Conservation (phyloP, 2,888 invertebrate genomes). For the Drosophila hamatofila region DNA sequence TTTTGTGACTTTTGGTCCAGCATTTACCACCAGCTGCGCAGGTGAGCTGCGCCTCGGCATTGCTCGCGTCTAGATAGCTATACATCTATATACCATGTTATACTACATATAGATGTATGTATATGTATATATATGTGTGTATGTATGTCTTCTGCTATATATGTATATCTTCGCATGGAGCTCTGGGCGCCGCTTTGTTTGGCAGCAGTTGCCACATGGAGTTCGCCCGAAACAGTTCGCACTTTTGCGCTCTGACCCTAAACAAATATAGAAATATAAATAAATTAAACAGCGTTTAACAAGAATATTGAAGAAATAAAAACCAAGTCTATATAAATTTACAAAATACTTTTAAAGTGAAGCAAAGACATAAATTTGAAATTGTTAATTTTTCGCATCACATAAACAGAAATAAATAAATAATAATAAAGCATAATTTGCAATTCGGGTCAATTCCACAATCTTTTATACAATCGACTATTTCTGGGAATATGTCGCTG, state of each 20-base stretch:
- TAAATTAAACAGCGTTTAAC: neutral
- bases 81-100: neutral
- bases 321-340: neutral
- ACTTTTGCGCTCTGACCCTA: conserved; percentile 8
- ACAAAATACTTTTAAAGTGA: neutral
- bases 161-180: conserved; percentile 5
- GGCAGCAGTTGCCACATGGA: conserved; percentile 65
- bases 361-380: neutral
- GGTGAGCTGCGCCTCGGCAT: conserved; percentile 58
- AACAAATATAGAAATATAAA: neutral
- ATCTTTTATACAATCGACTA: neutral
- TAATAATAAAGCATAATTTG: neutral
- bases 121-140: neutral
- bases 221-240: conserved; percentile 57
- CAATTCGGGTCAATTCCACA: neutral
- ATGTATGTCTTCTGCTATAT: conserved; percentile 14
- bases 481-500: neutral
- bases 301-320: neutral
- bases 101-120: neutral
- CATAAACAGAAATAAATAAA: neutral
- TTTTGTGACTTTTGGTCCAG: conserved; percentile 39
- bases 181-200: conserved; percentile 19
- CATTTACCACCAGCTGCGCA: conserved; percentile 81
- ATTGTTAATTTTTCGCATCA: neutral
- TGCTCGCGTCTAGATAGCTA: conserved; percentile 8